Evolutionary conservation across 2,888 invertebrate species (phyloP), one percentile per base, ranked within the genome.

Genomic region (Tetanocera ferruginea): DNA sequence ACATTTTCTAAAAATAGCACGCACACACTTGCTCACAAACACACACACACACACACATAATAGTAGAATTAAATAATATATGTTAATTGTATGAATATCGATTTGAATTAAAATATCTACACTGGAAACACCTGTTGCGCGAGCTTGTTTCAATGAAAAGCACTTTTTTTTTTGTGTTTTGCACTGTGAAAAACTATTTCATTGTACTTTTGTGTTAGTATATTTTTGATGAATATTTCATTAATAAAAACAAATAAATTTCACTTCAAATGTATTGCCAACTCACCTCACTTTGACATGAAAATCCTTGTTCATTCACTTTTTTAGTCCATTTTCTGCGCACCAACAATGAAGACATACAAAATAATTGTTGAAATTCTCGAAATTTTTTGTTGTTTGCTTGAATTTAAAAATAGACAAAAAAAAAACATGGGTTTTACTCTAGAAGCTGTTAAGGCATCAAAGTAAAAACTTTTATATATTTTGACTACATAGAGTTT

Each of bases 281-380:
- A 84, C 87, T 87, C 82, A 87, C 88, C 87, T 88, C 86, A 84
- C 84, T 87, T 86, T 87, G 83, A 83, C 85, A 84, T 85, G 84
- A 84, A 83, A 83, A 78, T 77, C 82, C 82, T 83, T 84, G 83
- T 84, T 86, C 87, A 87, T 88, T 85, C 84, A 88, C 83, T 84
- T 83, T 83, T 83, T 86, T 87, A 87, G 83, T 82, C 82, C 87
- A 87, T 87, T 82, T 84, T 85, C 83, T 81, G 82, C 83, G 83
- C 83, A 84, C 82, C 62, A 83, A 83, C 74, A 84, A 83, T 81
- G 87, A 85, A 84, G 84, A 84, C 86, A 87, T 87, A 84, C 86
- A 87, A 86, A 83, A 83, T 76, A 52, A 34, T 71, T 81, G 76
- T 80, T 81, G 77, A 31, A 64, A 57, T 67, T 51, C 8, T 1